Conservation (phyloP, 2,797 vertebrate genomes). For the Acanthiza pusilla region DNA sequence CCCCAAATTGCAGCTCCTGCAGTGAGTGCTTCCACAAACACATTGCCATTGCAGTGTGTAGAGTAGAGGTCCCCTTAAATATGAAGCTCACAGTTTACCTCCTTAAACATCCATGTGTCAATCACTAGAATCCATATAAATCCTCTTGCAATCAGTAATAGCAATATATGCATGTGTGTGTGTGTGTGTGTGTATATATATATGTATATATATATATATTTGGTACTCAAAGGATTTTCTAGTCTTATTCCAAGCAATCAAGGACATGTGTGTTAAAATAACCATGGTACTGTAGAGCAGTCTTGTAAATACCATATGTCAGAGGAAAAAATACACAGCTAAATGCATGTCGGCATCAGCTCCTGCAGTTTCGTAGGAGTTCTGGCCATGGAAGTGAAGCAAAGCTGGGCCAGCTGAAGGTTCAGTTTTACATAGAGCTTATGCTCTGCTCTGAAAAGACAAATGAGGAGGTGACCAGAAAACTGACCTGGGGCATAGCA, state of each 20-base stretch:
- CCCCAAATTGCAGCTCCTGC: not conserved
- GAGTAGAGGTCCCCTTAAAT: not conserved
- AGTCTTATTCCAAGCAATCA: constrained; percentile 14
- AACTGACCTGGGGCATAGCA: not conserved
- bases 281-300: constrained; percentile 31
- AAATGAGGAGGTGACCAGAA: not conserved
- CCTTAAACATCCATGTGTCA: constrained; percentile 16
- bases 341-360: constrained; percentile 29
- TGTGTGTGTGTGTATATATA: not conserved
- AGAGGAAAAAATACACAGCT: constrained; percentile 41
- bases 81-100: constrained; percentile 31
- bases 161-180: not conserved
- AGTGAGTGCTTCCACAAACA: not conserved
- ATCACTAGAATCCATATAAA: constrained; percentile 14
- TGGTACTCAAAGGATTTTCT: constrained; percentile 24
- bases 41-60: not conserved
- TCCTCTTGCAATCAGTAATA: not conserved
- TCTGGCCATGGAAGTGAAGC: constrained; percentile 5
- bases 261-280: constrained; percentile 60
- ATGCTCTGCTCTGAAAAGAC: not conserved
- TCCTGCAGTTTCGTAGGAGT: constrained; percentile 39
- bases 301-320: constrained; percentile 58
- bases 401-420: constrained; percentile 3
- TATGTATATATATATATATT: not conserved
- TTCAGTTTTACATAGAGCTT: not conserved